Conservation (phyloP, 2,113 vertebrate genomes). For the Lasiurus borealis region DNA sequence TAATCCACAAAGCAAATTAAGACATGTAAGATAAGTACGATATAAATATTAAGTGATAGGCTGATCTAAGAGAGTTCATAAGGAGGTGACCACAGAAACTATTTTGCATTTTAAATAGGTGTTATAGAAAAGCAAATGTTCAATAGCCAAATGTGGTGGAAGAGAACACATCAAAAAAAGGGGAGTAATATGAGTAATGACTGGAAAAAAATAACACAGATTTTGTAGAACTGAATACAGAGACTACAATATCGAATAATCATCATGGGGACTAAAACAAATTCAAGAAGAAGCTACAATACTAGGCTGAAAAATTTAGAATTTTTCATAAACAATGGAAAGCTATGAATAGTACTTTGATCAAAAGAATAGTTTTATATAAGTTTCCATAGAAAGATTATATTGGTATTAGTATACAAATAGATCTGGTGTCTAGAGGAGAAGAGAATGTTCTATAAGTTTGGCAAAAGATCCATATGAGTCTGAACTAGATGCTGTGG, state of each 20-base stretch:
- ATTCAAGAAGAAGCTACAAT: neutral
- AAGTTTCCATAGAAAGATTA: neutral
- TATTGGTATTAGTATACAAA: neutral
- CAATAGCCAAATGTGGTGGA: neutral
- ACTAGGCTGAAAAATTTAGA: neutral
- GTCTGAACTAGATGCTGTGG: neutral
- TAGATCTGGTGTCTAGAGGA: neutral
- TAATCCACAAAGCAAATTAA: slow-evolving; percentile 10
- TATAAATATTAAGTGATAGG: neutral
- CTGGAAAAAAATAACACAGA: neutral
- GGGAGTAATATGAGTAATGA: neutral
- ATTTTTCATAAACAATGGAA: neutral
- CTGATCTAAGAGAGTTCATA: neutral
- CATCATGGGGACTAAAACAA: neutral
- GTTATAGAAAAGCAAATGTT: slow-evolving; percentile 10
- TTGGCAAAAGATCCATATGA: neutral
- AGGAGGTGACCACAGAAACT: neutral
- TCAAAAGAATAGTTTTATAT: neutral
- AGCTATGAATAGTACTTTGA: neutral
- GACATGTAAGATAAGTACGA: neutral
- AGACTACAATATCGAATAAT: neutral
- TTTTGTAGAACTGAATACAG: neutral
- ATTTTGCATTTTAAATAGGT: slow-evolving; percentile 33
- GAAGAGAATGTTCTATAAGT: neutral
- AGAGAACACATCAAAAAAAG: slow-evolving; percentile 3